Conservation (phyloP, 2,888 invertebrate genomes). For the Nemapogon koenigi region DNA sequence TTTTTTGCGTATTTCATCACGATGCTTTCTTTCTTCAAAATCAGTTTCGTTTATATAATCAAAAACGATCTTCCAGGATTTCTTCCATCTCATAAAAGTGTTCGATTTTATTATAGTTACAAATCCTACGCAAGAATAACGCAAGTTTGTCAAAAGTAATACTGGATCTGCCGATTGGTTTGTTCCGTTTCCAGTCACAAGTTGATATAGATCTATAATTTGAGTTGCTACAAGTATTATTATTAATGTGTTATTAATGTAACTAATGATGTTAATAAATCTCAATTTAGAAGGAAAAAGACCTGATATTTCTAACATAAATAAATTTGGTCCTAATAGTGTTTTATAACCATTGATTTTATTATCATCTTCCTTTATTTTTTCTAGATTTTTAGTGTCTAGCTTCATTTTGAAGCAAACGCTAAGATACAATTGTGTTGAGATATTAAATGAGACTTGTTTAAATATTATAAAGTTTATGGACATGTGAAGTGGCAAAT, state of each 20-base stretch:
- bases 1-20: conserved; percentile 21
- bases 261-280: not conserved
- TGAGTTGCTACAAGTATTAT: conserved; percentile 38
- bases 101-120: conserved; percentile 38
- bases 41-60: conserved; percentile 41
- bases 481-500: too few species aligned
- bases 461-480: too few species aligned
- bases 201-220: conserved; percentile 39
- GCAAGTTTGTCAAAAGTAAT: too few species aligned
- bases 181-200: too few species aligned
- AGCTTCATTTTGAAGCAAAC: too few species aligned
- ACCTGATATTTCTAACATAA: not conserved
- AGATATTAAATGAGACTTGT: too few species aligned
- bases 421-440: too few species aligned
- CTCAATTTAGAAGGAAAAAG: not conserved
- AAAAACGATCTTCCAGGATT: conserved; percentile 33
- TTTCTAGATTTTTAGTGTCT: too few species aligned
- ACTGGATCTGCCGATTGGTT: too few species aligned
- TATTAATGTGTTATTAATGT: conserved; percentile 28
- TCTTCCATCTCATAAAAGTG: conserved; percentile 38
- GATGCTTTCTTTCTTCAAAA: conserved; percentile 31
- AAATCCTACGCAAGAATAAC: conserved; percentile 44
- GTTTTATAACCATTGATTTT: too few species aligned
- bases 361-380: too few species aligned
- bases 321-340: not conserved